phyloP scores from a whole-genome alignment of 2,113 vertebrate genomes.

The Phyllopteryx taeniolatus region DNA sequence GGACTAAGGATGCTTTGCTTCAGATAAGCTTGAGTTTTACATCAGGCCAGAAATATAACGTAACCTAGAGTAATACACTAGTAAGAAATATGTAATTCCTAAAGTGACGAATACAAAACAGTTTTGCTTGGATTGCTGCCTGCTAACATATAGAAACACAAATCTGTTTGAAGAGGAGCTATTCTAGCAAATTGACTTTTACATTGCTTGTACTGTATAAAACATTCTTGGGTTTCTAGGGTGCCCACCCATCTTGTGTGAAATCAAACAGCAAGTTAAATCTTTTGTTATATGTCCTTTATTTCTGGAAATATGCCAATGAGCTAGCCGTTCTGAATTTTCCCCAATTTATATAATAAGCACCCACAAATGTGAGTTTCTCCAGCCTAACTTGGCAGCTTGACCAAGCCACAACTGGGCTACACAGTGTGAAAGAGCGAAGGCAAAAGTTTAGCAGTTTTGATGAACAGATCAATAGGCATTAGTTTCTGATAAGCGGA shows the following conservation, averaged over 20 bases:
- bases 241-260: neutral
- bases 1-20: neutral
- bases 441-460: neutral
- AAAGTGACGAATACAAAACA: no score
- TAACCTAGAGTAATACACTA: no score
- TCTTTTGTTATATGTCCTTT: neutral
- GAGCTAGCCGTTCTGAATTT: neutral
- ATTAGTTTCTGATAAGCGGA: neutral
- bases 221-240: neutral
- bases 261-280: neutral
- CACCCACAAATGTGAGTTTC: neutral
- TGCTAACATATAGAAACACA: no score
- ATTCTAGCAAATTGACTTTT: no score
- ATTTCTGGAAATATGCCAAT: neutral
- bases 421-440: neutral
- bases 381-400: neutral
- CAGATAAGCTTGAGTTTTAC: neutral
- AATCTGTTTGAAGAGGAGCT: no score
- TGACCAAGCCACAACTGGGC: neutral
- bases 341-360: neutral
- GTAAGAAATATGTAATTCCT: no score
- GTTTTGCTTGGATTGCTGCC: no score
- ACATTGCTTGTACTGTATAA: neutral
- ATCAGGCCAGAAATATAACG: neutral
- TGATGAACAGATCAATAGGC: neutral